phyloP scores from a whole-genome alignment of 92 coral and sea anemone species.

The Epizoanthus illoricatus region DNA sequence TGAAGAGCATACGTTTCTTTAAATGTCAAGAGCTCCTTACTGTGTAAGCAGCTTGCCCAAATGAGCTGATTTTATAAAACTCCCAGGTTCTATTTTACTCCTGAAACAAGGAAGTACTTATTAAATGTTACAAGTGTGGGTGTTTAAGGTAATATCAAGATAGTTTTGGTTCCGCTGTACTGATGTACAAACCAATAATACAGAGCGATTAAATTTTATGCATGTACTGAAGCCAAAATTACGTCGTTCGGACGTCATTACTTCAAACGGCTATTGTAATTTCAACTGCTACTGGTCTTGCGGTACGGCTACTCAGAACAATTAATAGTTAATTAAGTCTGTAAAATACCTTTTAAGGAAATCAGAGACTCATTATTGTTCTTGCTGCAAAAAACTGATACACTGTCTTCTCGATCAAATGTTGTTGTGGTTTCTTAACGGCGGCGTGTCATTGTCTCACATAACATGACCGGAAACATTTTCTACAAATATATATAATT shows the following conservation, averaged over 20 bases:
- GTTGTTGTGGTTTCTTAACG: constrained; percentile 11
- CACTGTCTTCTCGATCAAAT: not conserved
- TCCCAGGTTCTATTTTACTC: not conserved
- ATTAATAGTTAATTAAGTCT: constrained; percentile 1
- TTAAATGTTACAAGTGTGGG: not conserved
- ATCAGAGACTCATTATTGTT: not conserved
- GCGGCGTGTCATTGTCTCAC: not conserved
- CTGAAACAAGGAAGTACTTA: constrained; percentile 35
- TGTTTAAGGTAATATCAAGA: not conserved
- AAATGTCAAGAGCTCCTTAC: constrained; percentile 13
- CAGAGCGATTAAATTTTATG: not conserved
- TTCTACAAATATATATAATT: not conserved
- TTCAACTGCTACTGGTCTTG: not conserved
- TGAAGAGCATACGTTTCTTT: not conserved
- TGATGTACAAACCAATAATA: not conserved
- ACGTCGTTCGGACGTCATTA: constrained; percentile 28
- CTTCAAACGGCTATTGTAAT: not conserved
- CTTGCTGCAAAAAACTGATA: not conserved
- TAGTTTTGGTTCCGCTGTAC: constrained; percentile 7
- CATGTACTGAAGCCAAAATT: constrained; percentile 3
- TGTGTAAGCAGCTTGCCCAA: not conserved
- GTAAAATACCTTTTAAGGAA: constrained; percentile 20
- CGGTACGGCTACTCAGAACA: constrained; percentile 6
- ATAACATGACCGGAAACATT: constrained; percentile 8
- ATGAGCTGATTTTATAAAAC: not conserved